These are phyloP conservation scores for Saturnia pavonia DNA, from an alignment of 2,888 invertebrate genomes.

Conservation along the genomic window DNA sequence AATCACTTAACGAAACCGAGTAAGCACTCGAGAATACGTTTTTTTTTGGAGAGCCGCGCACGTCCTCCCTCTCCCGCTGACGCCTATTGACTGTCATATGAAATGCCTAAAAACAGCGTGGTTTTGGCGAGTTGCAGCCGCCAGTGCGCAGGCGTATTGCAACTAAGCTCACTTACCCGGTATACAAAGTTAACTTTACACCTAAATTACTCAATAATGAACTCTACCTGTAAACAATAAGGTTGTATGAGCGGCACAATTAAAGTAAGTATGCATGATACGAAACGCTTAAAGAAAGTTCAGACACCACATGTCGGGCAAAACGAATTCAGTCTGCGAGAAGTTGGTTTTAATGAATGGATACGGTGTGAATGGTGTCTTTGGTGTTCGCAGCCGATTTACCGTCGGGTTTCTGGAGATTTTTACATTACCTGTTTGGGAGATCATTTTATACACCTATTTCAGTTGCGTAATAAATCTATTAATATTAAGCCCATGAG, in stretches of 20 bases:
- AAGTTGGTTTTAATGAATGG: conserved; percentile 52
- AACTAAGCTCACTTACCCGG: conserved; percentile 49
- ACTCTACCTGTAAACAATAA: conserved; percentile 37
- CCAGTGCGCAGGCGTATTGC: conserved; percentile 66
- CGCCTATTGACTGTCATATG: conserved; percentile 69
- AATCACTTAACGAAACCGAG: conserved; percentile 29
- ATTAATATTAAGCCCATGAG: no score
- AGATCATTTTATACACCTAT: no score
- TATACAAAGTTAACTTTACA: conserved; percentile 29
- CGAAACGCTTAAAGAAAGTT: conserved; percentile 64
- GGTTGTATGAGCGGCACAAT: conserved; percentile 19
- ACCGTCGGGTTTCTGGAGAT: neutral
- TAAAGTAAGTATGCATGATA: conserved; percentile 38
- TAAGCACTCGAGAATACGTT: conserved; percentile 12
- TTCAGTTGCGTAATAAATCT: no score
- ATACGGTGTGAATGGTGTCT: conserved; percentile 40
- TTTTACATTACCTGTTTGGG: neutral
- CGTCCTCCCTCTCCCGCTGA: conserved; percentile 48
- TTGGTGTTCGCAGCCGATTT: conserved; percentile 10
- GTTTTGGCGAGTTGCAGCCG: conserved; percentile 65
- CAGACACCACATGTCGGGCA: conserved; percentile 51
- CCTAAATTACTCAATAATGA: conserved; percentile 35
- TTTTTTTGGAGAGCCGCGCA: conserved; percentile 31
- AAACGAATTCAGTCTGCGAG: conserved; percentile 49
- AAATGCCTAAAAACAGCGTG: conserved; percentile 53